Evolutionary conservation across 2,113 vertebrate species (phyloP).

Genomic region (Dipodomys stephensi): DNA sequence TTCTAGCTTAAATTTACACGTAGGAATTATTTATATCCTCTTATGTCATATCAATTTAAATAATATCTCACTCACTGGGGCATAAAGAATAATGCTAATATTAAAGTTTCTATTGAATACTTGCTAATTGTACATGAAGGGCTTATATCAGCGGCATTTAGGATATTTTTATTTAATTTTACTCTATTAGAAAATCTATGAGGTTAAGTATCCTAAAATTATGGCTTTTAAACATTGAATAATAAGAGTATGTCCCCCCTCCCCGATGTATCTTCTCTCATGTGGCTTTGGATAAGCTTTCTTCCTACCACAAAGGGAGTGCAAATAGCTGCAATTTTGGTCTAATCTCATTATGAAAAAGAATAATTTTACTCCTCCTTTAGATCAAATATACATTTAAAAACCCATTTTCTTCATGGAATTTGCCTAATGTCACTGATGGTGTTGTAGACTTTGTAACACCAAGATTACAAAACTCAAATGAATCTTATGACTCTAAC

Average conservation of each 20-base stretch:
- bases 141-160: conserved; percentile 84
- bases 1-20: conserved; percentile 88
- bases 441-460: conserved; percentile 29
- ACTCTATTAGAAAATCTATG: conserved; percentile 86
- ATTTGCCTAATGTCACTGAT: background rate
- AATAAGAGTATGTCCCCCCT: conserved; percentile 83
- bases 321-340: conserved; percentile 50
- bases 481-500: conserved; percentile 19
- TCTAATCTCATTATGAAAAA: conserved; percentile 72
- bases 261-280: conserved; percentile 79
- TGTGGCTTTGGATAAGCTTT: conserved; percentile 79
- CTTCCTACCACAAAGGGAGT: conserved; percentile 66
- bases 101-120: conserved; percentile 88
- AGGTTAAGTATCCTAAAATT: conserved; percentile 86
- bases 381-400: conserved; percentile 65
- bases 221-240: conserved; percentile 87
- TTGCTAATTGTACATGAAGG: conserved; percentile 89
- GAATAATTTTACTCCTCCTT: background rate
- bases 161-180: conserved; percentile 86
- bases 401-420: conserved; percentile 56
- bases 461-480: conserved; percentile 46
- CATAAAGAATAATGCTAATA: conserved; percentile 89
- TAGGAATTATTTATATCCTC: conserved; percentile 90
- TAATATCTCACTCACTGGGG: conserved; percentile 85
- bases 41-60: conserved; percentile 90